Conservation (phyloP, 2,113 vertebrate genomes). For the Dipodomys spectabilis region DNA sequence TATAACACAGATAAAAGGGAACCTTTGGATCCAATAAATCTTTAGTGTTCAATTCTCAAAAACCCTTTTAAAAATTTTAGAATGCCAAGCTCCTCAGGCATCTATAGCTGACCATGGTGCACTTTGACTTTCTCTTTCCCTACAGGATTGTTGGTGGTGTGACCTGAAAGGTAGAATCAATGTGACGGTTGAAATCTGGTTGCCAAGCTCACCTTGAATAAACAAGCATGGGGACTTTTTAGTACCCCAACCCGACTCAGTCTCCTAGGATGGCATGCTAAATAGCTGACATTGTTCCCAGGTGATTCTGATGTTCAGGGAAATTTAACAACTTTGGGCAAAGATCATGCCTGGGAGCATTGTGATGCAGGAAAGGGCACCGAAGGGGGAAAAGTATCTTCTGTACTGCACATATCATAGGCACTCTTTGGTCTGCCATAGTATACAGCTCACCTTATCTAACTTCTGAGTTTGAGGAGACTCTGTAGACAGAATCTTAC, state of each 20-base stretch:
- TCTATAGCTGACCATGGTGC: not conserved
- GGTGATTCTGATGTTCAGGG: not conserved
- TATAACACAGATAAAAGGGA: conserved; percentile 32
- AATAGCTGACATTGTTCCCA: not conserved
- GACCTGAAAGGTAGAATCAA: not conserved
- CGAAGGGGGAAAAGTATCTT: not conserved
- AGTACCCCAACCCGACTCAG: too few species aligned
- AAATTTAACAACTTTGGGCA: not conserved
- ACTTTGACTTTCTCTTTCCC: conserved; percentile 19
- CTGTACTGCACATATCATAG: not conserved
- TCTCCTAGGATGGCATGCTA: not conserved
- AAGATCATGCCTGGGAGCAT: not conserved
- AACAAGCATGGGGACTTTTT: not conserved
- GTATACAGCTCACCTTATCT: not conserved
- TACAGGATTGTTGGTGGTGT: not conserved
- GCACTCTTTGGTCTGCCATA: not conserved
- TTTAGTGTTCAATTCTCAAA: conserved; percentile 34
- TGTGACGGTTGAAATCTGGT: not conserved
- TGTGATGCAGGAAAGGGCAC: not conserved
- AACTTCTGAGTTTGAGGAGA: not conserved
- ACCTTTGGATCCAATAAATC: conserved; percentile 21
- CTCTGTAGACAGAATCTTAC: not conserved
- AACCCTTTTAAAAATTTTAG: conserved; percentile 41
- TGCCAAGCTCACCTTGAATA: not conserved
- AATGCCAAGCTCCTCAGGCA: not conserved